These are phyloP conservation scores for Chionomys nivalis DNA, from an alignment of 2,113 vertebrate species.

Conservation along the genomic window DNA sequence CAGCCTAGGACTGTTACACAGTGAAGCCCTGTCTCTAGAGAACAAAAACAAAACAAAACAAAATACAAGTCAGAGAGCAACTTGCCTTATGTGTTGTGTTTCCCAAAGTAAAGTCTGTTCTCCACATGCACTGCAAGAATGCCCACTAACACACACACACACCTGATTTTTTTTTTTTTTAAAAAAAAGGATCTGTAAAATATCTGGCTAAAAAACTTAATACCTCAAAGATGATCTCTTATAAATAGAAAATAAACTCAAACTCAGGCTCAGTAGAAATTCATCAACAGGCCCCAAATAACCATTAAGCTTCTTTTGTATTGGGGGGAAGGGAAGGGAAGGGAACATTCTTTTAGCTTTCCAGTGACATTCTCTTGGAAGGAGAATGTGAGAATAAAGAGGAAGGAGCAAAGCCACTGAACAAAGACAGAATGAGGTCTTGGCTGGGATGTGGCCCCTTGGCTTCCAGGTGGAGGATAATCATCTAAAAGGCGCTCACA, in stretches of 20 bases:
- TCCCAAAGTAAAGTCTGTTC: not conserved
- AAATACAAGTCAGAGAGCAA: not conserved
- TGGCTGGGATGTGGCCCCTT: not conserved
- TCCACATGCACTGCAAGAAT: not conserved
- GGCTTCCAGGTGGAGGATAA: not conserved
- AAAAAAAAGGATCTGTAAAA: not conserved
- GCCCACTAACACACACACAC: not conserved
- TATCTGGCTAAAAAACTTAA: not conserved
- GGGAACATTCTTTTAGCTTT: slow-evolving; percentile 28
- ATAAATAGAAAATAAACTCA: not conserved
- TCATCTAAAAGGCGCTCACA: not conserved
- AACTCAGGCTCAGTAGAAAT: not conserved
- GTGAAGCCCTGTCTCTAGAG: not conserved
- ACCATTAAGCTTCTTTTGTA: not conserved
- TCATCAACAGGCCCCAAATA: not conserved
- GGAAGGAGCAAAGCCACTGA: not conserved
- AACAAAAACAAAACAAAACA: too few relatives aligned
- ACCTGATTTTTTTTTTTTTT: not conserved
- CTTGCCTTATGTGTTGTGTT: not conserved
- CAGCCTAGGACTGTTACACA: not conserved
- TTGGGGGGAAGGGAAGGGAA: not conserved
- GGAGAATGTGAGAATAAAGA: not conserved
- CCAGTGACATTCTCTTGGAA: not conserved
- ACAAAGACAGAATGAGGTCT: not conserved
- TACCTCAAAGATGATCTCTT: not conserved